Evolutionary conservation across 30 jellyfish, hydroid and myxozoan genomes (phyloP).

Genomic region (Phacellophora camtschatica): DNA sequence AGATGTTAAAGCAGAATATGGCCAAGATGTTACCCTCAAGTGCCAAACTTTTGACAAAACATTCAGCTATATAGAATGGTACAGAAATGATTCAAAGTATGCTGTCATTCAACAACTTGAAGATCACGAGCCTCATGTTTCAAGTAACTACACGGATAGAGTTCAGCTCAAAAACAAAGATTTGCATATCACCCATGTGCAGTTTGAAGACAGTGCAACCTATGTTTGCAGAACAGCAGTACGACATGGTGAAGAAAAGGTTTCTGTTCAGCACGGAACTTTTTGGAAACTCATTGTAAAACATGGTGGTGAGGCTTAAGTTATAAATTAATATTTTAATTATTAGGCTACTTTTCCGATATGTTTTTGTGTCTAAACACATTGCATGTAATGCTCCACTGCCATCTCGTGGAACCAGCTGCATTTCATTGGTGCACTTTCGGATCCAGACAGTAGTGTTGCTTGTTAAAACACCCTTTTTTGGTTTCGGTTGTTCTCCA

Average conservation of each 20-base stretch:
- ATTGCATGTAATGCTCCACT: no score
- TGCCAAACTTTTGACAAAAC: conserved; percentile 32
- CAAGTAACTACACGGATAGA: conserved; percentile 18
- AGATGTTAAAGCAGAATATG: conserved; percentile 37
- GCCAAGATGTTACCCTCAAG: conserved; percentile 24
- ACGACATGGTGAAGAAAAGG: conserved; percentile 8
- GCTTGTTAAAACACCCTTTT: no score
- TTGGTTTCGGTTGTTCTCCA: no score
- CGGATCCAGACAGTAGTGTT: no score
- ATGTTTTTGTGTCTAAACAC: no score
- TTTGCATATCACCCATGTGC: conserved; percentile 18
- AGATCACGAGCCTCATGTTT: background rate
- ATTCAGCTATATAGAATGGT: conserved; percentile 44
- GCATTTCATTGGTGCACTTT: no score
- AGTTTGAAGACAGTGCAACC: conserved; percentile 42
- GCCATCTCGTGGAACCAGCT: no score
- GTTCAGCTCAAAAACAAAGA: conserved; percentile 18
- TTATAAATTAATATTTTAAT: no score
- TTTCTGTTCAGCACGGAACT: conserved; percentile 51
- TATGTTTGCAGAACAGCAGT: conserved; percentile 56
- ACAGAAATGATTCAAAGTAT: conserved; percentile 26
- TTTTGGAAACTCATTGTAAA: conserved; percentile 60
- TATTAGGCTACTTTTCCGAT: no score
- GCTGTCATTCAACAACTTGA: conserved; percentile 33
- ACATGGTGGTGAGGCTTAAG: conserved; percentile 35